These are phyloP conservation scores for Tupaia tana DNA, from an alignment of 2,113 vertebrate species.

Conservation along the genomic window DNA sequence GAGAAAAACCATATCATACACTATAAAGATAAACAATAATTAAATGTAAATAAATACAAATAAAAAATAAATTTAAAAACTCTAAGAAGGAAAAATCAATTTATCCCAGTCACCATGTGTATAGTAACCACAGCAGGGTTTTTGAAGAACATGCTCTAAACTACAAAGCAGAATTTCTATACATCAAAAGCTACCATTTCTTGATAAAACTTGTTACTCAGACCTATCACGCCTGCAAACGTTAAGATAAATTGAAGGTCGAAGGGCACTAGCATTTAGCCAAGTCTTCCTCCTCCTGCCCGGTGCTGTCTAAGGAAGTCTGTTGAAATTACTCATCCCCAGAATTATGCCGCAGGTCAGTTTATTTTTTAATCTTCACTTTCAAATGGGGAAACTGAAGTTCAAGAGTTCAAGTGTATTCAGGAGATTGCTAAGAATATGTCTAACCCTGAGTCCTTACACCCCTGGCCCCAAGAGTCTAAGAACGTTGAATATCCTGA, in stretches of 20 bases:
- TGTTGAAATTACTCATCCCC: not conserved
- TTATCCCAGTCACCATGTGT: not conserved
- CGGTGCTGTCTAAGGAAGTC: not conserved
- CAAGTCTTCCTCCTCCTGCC: not conserved
- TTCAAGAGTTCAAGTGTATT: not conserved
- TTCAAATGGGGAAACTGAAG: not conserved
- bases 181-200: not conserved
- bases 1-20: too few species aligned
- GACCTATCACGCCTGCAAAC: not conserved
- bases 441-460: not conserved
- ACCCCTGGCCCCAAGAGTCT: not conserved
- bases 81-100: not conserved
- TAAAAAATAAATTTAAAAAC: not conserved
- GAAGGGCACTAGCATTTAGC: not conserved
- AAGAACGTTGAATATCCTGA: not conserved
- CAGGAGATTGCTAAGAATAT: not conserved
- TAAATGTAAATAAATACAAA: too few species aligned
- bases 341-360: not conserved
- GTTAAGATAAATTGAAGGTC: not conserved
- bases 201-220: not conserved
- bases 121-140: not conserved
- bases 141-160: not conserved
- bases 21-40: too few species aligned
- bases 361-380: not conserved
- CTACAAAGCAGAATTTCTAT: not conserved